Evolutionary conservation across 1,140 invertebrate species (phyloP), one percentile per base, ranked within the genome.

Genomic region (Drosophila pseudoobscura): DNA sequence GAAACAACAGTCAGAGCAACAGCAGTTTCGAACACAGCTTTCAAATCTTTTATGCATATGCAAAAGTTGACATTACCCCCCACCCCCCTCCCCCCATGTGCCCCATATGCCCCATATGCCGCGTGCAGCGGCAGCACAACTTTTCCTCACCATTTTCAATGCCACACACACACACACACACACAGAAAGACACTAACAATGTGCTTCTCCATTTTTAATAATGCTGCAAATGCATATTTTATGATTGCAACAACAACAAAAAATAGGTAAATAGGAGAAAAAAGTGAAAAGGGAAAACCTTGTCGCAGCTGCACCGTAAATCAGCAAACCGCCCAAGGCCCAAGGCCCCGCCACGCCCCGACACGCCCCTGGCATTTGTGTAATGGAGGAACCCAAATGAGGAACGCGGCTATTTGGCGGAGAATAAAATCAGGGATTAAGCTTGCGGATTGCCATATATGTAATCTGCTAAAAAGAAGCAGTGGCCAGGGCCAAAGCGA

Each of bases 21-120:
- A 52, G 35, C 50, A 39, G 58, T 49, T 51, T 54, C 26, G 45
- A 62, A 68, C 43, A 35, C 59, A 47, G 13, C 9, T n/a, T n/a
- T 41, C 60, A 41, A 78, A 87, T 82, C 74, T 75, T 74, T 71
- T 75, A 82, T 85, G 82, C 78, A 88, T 88, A 88, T 82, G 83
- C 82, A 82, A 80, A 39, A 69, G 62, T 70, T 75, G 47, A 68
- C 78, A 88, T 87, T 75, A 82, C 78, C 74, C 15, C 0, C 78
- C 74, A 0, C 0, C 15, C 15, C 15, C 15, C 15, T 15, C 15
- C 15, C 15, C 15, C 17, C 17, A 17, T 17, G 17, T 17, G 17
- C 17, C 17, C 35, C 78, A 20, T 20, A 2, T 20, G 20, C 20
- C 20, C 20, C 20, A 82, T 85, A 85, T 83, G 78, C 69, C 56